Evolutionary conservation across 1,140 invertebrate genomes (phyloP), one percentile per base, ranked within the genome.

Genomic region (Zaprionus taronus): DNA sequence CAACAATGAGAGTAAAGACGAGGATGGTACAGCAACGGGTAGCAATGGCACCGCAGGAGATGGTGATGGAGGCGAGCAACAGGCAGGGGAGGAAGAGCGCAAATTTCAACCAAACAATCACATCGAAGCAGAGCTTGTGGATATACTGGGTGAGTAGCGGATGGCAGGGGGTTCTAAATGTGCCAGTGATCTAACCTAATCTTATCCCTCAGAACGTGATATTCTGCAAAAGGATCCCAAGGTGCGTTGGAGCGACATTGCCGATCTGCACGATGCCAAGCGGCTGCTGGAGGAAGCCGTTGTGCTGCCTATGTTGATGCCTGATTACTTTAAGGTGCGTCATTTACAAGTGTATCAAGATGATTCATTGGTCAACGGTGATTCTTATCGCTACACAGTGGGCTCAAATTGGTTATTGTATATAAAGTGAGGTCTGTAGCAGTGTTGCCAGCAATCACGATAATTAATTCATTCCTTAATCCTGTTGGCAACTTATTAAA

Each of bases 181-280:
- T 15, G 12, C 60, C 20, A 61, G 17, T 4, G 14, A 4, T 38
- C 15, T 57, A 60, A 61, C n/a, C 4, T 4, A 31, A 5, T 64
- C 4, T 57, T 47, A 2, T 14, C 12, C 7, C 26, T 1, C 41
- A 95, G 99, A 99, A 93, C 94, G 98, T 92, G 98, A 99, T 94
- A 99, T 99, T 93, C 95, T 99, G 70, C 98, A 99, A 93, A 98
- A 98, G 93, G 98, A 99, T 94, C 98, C 98, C 17, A 99, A 98
- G 93, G 98, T 99, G 74, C 95, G 96, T 87, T 99, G 99, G 98
- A 97, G 97, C 91, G 99, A 99, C 93, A 99, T 99, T 92, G 98
- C 99, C 12, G 99, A 99, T 94, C 94, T 99, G 55, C 94, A 96
- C 20, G 98, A 99, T 92, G 99, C 98, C 2, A 99, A 99, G 93